Base-by-base conservation (phyloP, 2,797 vertebrate genomes). In the Mustela erminea region DNA sequence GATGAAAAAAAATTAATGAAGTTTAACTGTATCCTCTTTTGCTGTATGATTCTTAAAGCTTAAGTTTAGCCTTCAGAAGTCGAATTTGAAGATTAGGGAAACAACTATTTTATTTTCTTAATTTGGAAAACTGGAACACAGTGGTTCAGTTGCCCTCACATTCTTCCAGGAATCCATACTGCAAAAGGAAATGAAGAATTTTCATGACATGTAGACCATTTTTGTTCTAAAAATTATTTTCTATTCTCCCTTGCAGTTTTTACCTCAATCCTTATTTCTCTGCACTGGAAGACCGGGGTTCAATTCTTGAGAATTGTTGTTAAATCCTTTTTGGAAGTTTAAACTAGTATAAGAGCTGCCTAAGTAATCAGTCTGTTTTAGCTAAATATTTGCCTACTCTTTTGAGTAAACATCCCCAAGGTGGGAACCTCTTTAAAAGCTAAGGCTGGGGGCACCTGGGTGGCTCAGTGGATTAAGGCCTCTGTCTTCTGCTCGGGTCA, bases 141-240 rank as follows among this genome's bases (percentile, higher is more conserved):
- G n/a, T 92, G 81, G 52, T 84, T 90, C 43, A 74, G 13, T 70
- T 95, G 97, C 80, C 25, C 13, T 93, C 14, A 20, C 10, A 80
- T 49, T 78, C 56, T 95, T 29, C 89, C 68, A 89, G 82, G 68
- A 98, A 81, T 80, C 62, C 81, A 49, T 52, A 27, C 92, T 81
- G 93, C 86, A 93, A 87, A 97, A 94, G 52, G 54, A 93, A 88
- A 85, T 17, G 81, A 89, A 96, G 93, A 89, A 60, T 77, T 85
- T 29, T 91, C 60, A 52, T 35, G 80, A 83, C 87, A 88, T 56
- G 52, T 95, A 83, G 68, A 70, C 20, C 43, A 46, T 72, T 93
- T 58, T 90, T 97, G 41, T 70, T 96, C 17, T 86, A 80, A 86
- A 64, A n/a, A 43, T 38, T 93, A 74, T 74, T 89, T 82, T 81